Percentiles rank a stretch among this genome's conserved stretches.
Evolutionary conservation across 2,888 invertebrate species (phyloP).

Genomic region (Aproaerema taeniolella): DNA sequence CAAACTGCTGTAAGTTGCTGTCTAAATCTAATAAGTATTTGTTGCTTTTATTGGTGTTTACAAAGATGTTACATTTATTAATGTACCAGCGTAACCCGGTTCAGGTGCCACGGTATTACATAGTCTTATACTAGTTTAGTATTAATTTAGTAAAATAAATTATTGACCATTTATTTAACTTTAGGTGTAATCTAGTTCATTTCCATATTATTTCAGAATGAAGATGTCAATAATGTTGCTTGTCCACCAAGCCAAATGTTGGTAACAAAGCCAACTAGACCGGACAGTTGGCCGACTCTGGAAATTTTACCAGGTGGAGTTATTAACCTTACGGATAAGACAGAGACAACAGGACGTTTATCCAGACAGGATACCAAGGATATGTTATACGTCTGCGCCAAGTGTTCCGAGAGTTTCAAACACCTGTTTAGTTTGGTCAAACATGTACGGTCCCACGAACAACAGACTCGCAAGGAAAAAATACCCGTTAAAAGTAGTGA

Average conservation of each 20-base stretch:
- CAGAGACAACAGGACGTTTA: conserved; percentile 21
- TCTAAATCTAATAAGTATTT: conserved; percentile 30
- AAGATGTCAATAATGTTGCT: too few species aligned
- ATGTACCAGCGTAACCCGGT: conserved; percentile 1
- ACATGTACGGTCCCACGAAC: conserved; percentile 59
- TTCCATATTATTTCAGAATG: too few species aligned
- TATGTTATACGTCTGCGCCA: conserved; percentile 63
- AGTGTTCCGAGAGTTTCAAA: conserved; percentile 56
- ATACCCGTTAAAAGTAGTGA: too few species aligned
- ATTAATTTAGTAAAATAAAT: too few species aligned
- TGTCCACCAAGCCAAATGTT: too few species aligned
- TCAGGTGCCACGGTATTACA: too few species aligned
- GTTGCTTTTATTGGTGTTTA: conserved; percentile 1
- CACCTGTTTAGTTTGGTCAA: conserved; percentile 51
- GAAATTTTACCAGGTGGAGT: conserved; percentile 65
- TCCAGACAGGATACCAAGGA: conserved; percentile 23
- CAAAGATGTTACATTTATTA: too few species aligned
- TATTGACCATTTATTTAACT: too few species aligned
- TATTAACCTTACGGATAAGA: conserved; percentile 48
- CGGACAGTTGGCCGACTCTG: conserved; percentile 67
- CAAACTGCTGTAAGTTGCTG: conserved; percentile 19
- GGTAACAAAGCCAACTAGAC: too few species aligned
- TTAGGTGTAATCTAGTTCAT: too few species aligned
- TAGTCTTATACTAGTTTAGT: too few species aligned
- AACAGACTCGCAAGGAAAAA: conserved; percentile 33